A percentile compares a stretch with the other conserved stretches of the same genome.
Evolutionary conservation across 1,140 invertebrate genomes (phyloP).

Genomic region (Drosophila navojoa): DNA sequence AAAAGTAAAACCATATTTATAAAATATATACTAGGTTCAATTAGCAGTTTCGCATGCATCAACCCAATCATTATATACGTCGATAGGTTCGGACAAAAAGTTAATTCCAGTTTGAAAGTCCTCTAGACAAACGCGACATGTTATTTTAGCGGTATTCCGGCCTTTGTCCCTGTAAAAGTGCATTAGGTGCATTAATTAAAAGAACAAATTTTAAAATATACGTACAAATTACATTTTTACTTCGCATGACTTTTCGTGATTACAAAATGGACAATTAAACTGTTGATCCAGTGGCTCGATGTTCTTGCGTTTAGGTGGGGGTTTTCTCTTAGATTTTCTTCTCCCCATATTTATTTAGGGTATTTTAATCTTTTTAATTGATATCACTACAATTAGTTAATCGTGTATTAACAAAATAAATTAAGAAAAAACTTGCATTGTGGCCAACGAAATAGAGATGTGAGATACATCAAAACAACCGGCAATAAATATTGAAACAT

Average conservation of each 20-base stretch:
- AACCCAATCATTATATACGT: conserved; percentile 99
- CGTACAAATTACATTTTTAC: conserved; percentile 96
- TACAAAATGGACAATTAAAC: conserved; percentile 99
- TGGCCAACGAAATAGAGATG: too few relatives aligned
- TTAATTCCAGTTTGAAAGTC: conserved; percentile 99
- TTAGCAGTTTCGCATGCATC: conserved; percentile 98
- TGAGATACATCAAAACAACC: too few relatives aligned
- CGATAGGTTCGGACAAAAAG: conserved; percentile 97
- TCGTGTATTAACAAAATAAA: too few relatives aligned
- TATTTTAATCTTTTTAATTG: too few relatives aligned
- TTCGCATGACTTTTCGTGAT: conserved; percentile 99
- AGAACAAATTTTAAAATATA: not conserved
- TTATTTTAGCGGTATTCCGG: conserved; percentile 95
- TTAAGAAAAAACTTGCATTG: too few relatives aligned
- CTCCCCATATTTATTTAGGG: conserved; percentile 90
- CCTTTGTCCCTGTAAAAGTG: conserved; percentile 93
- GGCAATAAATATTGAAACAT: too few relatives aligned
- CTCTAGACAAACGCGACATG: conserved; percentile 97
- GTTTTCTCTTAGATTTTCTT: conserved; percentile 98
- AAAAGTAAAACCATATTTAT: not conserved
- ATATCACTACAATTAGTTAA: too few relatives aligned
- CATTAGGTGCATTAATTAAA: not conserved
- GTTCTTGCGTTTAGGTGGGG: conserved; percentile 96
- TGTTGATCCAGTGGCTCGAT: conserved; percentile 97
- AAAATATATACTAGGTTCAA: conserved; percentile 80